Percentiles rank a stretch among this genome's conserved stretches.
These are phyloP conservation scores for Ciconia maguari DNA, from an alignment of 2,113 vertebrate species.

Conservation along the genomic window DNA sequence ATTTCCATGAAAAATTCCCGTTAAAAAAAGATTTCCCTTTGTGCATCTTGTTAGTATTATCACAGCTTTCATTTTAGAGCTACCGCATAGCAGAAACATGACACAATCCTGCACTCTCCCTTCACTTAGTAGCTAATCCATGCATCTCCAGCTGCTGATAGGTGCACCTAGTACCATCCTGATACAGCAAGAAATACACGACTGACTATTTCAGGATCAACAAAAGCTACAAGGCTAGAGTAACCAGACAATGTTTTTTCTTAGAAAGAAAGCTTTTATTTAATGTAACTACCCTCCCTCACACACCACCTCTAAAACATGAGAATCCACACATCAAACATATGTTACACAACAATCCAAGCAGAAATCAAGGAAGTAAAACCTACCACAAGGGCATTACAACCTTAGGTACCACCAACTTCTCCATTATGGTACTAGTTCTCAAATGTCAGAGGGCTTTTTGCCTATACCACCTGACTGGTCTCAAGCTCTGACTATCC, in stretches of 20 bases:
- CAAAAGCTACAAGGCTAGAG: neutral
- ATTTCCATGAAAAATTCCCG: neutral
- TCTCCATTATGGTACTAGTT: neutral
- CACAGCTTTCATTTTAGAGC: neutral
- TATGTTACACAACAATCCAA: neutral
- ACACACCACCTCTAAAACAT: neutral
- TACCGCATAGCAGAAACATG: neutral
- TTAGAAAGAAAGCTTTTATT: neutral
- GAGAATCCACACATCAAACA: neutral
- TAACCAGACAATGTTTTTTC: neutral
- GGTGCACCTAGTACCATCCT: neutral
- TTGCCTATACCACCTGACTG: neutral
- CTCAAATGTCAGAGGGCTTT: neutral
- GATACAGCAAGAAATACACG: neutral
- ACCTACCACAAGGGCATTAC: neutral
- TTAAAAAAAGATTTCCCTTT: neutral
- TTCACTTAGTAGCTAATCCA: neutral
- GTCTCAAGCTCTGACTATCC: neutral
- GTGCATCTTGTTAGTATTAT: neutral
- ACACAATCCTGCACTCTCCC: neutral
- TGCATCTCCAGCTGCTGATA: neutral
- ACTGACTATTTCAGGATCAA: neutral
- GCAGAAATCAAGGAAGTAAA: neutral
- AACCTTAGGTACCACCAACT: fast-evolving
- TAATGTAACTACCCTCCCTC: neutral